These are phyloP conservation scores for Phrynocephalus vlangalii DNA, from an alignment of 2,797 vertebrate genomes.

Conservation along the genomic window DNA sequence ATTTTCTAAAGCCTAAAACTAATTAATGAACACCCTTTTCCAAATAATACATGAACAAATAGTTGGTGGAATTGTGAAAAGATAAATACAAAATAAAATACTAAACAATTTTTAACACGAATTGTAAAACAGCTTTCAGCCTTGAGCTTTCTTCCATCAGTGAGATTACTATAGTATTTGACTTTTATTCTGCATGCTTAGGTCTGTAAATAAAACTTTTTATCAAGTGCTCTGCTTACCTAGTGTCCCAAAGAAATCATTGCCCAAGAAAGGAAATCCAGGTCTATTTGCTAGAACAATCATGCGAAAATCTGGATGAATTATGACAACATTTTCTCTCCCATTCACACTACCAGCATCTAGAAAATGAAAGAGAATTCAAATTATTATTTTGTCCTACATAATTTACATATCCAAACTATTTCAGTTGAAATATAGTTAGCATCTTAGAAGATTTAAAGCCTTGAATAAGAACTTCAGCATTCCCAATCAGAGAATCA, in stretches of 20 bases:
- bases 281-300: slow-evolving; percentile 95
- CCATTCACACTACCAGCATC: slow-evolving; percentile 78
- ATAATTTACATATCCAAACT: slow-evolving; percentile 26
- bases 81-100: too few species aligned
- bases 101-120: background rate
- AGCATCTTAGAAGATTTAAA: background rate
- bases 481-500: background rate
- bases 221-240: slow-evolving; percentile 78
- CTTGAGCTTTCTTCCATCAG: background rate
- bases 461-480: too few species aligned
- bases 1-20: background rate
- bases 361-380: slow-evolving; percentile 69
- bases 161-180: slow-evolving; percentile 28
- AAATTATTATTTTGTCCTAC: slow-evolving; percentile 44
- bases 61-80: background rate
- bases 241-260: slow-evolving; percentile 96
- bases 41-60: background rate
- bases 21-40: background rate
- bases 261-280: slow-evolving; percentile 97
- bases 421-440: slow-evolving; percentile 29
- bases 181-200: background rate
- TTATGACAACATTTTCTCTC: slow-evolving; percentile 85
- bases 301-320: slow-evolving; percentile 98
- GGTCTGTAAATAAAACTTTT: background rate
- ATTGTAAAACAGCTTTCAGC: background rate